phyloP scores from a whole-genome alignment of 2,888 invertebrate species.

The Alentia gelatinosa region DNA sequence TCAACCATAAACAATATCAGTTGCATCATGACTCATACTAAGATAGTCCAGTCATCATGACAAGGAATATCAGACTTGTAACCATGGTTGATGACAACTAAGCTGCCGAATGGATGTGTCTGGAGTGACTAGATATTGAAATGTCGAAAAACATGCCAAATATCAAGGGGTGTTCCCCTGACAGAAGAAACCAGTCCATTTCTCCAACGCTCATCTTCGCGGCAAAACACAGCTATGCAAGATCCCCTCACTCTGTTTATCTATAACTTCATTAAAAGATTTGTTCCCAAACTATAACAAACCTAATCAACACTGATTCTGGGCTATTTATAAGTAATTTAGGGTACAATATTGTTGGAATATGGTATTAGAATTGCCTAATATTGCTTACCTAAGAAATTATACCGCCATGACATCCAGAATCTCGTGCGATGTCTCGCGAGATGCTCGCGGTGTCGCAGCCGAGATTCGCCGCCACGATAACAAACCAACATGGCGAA shows the following conservation, averaged over 20 bases:
- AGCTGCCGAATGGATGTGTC: no score
- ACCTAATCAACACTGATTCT: not conserved
- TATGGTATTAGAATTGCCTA: slow-evolving; percentile 20
- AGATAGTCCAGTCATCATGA: no score
- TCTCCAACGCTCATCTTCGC: not conserved
- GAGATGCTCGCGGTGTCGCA: not conserved
- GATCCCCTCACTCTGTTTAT: not conserved
- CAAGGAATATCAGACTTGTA: no score
- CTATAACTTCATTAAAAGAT: not conserved
- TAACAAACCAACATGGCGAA: not conserved
- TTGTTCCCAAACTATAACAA: not conserved
- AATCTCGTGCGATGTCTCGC: slow-evolving; percentile 18
- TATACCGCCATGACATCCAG: slow-evolving; percentile 52
- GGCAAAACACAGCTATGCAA: not conserved
- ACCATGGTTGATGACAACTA: no score
- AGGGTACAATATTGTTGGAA: not conserved
- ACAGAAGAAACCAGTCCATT: not conserved
- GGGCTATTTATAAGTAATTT: not conserved
- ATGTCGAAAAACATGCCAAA: not conserved
- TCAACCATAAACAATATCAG: no score
- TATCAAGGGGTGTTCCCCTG: not conserved
- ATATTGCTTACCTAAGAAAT: slow-evolving; percentile 50
- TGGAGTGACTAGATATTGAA: no score
- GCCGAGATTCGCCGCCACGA: not conserved
- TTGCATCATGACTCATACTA: no score